A percentile compares a stretch with the other conserved stretches of the same genome.
Conservation (phyloP, 2,113 vertebrate genomes). For the Genyomyrus donnyi region DNA sequence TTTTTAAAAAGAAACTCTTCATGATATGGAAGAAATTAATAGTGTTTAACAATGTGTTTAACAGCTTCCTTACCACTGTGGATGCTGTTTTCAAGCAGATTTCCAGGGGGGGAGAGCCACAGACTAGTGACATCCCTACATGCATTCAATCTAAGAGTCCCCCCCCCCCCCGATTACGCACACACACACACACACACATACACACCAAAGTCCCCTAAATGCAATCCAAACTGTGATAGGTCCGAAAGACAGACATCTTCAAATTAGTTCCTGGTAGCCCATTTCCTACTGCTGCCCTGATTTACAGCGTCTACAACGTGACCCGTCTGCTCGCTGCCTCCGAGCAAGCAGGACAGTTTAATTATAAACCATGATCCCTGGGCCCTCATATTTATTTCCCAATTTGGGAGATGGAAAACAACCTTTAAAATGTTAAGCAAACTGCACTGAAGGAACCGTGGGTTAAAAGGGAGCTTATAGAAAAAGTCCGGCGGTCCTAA, state of each 20-base stretch:
- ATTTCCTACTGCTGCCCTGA: background rate
- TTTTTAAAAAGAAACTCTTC: background rate
- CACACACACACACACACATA: background rate
- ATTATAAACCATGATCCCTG: background rate
- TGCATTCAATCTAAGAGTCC: background rate
- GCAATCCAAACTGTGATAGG: background rate
- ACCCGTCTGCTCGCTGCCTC: background rate
- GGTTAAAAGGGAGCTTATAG: background rate
- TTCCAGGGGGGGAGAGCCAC: background rate
- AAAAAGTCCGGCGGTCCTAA: background rate
- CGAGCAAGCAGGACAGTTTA: background rate
- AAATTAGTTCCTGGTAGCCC: background rate
- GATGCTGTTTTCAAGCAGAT: background rate
- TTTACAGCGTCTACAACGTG: background rate
- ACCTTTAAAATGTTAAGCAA: background rate
- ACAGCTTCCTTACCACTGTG: background rate
- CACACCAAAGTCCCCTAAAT: background rate
- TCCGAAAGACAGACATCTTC: background rate
- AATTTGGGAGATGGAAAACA: conserved; percentile 4
- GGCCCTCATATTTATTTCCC: background rate
- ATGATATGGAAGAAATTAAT: background rate
- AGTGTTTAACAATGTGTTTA: background rate
- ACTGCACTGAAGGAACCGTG: background rate
- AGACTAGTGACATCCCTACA: background rate
- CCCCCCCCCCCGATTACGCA: background rate